Evolutionary conservation across 2,888 invertebrate species (phyloP), one percentile per base, ranked within the genome.

Genomic region (Drosophila aldrichi): DNA sequence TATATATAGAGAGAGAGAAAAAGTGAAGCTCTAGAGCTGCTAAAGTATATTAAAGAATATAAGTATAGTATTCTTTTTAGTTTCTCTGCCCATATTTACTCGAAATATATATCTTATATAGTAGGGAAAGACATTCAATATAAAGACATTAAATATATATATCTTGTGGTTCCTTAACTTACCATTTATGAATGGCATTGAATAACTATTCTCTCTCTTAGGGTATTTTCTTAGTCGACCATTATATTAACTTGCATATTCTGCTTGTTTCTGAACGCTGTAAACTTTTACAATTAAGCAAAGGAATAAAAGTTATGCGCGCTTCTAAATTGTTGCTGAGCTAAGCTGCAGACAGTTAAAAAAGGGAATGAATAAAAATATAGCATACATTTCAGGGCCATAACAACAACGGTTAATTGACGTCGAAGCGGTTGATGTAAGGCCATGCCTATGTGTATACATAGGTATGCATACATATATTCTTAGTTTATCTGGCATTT

Each of bases 271-370:
- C 54, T 46, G 51, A 25, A 25, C 52, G 56, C 14, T 54, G 44
- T 25, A 90, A 87, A 87, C 88, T 87, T 87, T 90, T 72, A 70
- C 88, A 87, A 87, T 90, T 84, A 90, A 77, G 74, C 71, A 74
- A 64, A 88, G 69, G 74, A 86, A 89, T 88, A 89, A 70, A 74
- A 83, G 72, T 85, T 80, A 69, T 22, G 49, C 40, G 48, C 25
- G 43, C 51, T 59, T 60, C 71, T 60, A 59, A 68, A 79, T 65
- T 70, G 70, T 57, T 61, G 77, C 75, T 69, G 61, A 58, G 71
- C 69, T 61, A 59, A 74, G 70, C 61, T 64, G 59, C 61, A 75
- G 63, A 67, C 22, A 61, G 22, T 43, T 68, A 44, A 67, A 82
- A 81, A 49, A 18, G 18, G 3, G 32, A 12, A 20, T 16, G 5